Evolutionary conservation across 1,140 invertebrate species (phyloP).

Genomic region (Sarcophaga peregrina): DNA sequence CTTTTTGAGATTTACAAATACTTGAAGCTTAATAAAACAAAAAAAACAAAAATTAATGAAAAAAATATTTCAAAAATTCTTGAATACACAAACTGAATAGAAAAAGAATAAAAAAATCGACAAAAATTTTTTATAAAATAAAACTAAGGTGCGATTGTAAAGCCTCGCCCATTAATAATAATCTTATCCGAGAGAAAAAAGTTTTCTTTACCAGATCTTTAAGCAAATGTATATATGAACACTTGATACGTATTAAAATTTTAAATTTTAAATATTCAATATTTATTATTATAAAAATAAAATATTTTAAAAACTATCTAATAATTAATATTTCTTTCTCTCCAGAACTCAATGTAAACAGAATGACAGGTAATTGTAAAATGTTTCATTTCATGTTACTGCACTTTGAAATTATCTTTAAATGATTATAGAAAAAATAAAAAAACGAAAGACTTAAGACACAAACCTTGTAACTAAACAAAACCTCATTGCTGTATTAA

Average conservation of each 20-base stretch:
- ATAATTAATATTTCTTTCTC: too few relatives aligned
- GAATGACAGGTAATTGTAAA: too few relatives aligned
- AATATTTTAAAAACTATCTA: too few relatives aligned
- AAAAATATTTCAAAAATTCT: background rate
- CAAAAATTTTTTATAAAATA: background rate
- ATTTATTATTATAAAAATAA: too few relatives aligned
- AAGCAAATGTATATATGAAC: background rate
- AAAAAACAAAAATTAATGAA: background rate
- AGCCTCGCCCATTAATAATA: constrained; percentile 8
- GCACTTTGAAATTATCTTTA: too few relatives aligned
- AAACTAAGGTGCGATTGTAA: constrained; percentile 21
- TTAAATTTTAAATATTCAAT: background rate
- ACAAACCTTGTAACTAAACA: too few relatives aligned
- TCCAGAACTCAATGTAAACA: too few relatives aligned
- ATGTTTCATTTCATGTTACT: too few relatives aligned
- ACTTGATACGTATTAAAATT: background rate
- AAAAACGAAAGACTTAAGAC: too few relatives aligned
- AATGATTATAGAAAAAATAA: too few relatives aligned
- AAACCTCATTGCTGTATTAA: too few relatives aligned
- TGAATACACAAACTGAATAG: background rate
- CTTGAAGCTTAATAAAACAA: background rate
- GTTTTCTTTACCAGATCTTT: background rate
- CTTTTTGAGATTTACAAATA: background rate
- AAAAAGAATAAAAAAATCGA: background rate
- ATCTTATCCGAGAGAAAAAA: background rate